Base-by-base conservation (phyloP, 2,888 invertebrate genomes). In the Temnothorax unifasciatus region DNA sequence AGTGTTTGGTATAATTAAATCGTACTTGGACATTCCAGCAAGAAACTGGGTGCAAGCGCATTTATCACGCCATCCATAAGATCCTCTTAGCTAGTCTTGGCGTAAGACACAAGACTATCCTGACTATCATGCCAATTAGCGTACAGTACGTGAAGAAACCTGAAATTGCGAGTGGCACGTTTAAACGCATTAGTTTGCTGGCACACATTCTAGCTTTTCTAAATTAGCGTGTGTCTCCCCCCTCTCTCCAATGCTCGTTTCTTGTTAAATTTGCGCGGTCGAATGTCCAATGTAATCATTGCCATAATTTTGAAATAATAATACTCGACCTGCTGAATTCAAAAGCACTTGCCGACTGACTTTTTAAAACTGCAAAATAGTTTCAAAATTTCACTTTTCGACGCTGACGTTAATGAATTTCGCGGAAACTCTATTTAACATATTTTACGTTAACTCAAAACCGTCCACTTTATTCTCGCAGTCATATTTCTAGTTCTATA, bases 101-200 rank as follows among this genome's bases (percentile, higher is more conserved):
- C 87, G 81, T 66, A 74, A 76, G 77, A 54, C 69, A 64, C 74
- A 50, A 34, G 66, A 64, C 79, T 86, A 81, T 83, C 74, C 84
- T 85, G 87, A 64, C 79, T 86, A 81, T 83, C 74, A 85, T 84
- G 87, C 88, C 88, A 89, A 90, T 89, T 89, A 88, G 66, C 74
- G 71, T 79, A 83, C 57, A 82, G 63, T 52, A 76, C 57, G 57
- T 50, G 25, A 82, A 83, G 83, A 77, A 82, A 74, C 52, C 63
- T 61, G 73, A 81, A 84, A 77, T 81, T 79, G 76, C 83, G 85
- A 90, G 82, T 85, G 84, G 79, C 59, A 82, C 77, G 76, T 71
- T 84, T 54, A 68, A 84, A 75, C 73, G 74, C 71, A 87, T 86
- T 87, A 87, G 59, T 82, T 82, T 66, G 63, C 61, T 90, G 86